Conservation (phyloP, 2,113 vertebrate species). For the Leucoraja erinaceus region DNA sequence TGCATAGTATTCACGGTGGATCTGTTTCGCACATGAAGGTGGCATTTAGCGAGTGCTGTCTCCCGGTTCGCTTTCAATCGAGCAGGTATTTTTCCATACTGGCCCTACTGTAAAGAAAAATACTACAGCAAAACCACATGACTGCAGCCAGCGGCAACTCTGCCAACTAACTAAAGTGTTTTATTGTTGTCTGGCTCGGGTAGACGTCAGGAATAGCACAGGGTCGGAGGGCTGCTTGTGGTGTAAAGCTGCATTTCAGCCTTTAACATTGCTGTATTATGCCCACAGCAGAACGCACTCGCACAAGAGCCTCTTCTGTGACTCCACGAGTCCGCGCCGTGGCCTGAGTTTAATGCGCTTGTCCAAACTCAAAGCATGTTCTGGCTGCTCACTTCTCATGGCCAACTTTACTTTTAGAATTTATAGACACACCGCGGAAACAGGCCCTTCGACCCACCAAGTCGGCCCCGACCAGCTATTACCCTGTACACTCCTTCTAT, state of each 20-base stretch:
- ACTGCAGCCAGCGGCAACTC: background rate
- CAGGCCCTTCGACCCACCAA: too few species aligned
- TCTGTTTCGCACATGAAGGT: background rate
- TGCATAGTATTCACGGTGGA: background rate
- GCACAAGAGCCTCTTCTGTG: too few species aligned
- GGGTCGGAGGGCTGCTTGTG: background rate
- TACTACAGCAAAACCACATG: slow-evolving; percentile 29
- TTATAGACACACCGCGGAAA: too few species aligned
- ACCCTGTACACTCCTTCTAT: too few species aligned
- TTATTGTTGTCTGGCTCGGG: slow-evolving; percentile 30
- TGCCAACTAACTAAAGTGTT: slow-evolving; percentile 29
- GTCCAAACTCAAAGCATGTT: background rate
- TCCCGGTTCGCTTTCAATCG: background rate
- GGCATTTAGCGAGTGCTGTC: background rate
- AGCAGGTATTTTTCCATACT: slow-evolving; percentile 34
- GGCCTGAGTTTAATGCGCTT: background rate
- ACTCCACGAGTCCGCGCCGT: background rate
- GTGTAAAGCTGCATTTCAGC: background rate
- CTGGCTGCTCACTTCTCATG: background rate
- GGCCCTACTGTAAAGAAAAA: slow-evolving; percentile 13
- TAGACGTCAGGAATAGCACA: slow-evolving; percentile 29
- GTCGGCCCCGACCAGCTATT: too few species aligned
- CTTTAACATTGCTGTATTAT: background rate
- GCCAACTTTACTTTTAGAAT: background rate
- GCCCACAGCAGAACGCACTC: background rate